These are phyloP conservation scores for Crioceris asparagi DNA, from an alignment of 2,888 invertebrate species.

Conservation along the genomic window DNA sequence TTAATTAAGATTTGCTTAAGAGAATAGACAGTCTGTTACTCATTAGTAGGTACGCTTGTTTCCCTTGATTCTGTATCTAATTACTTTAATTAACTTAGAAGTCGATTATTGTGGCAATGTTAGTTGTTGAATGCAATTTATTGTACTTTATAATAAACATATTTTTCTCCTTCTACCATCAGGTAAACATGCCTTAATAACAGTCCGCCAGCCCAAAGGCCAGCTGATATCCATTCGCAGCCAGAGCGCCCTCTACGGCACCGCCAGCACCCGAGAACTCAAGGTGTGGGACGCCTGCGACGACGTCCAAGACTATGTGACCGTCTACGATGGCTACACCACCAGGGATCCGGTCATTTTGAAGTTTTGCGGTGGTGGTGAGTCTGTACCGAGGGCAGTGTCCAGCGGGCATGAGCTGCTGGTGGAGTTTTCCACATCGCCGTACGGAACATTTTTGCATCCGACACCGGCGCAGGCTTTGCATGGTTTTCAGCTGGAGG, in stretches of 20 bases:
- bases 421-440: constrained; percentile 82
- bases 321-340: constrained; percentile 80
- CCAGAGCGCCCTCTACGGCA: constrained; percentile 56
- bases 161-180: too few relatives aligned
- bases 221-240: constrained; percentile 77
- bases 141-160: too few relatives aligned
- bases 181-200: constrained; percentile 80
- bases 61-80: too few relatives aligned
- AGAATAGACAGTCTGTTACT: too few relatives aligned
- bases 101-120: too few relatives aligned
- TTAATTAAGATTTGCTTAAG: too few relatives aligned
- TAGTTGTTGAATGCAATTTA: too few relatives aligned
- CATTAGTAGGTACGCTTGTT: too few relatives aligned
- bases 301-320: constrained; percentile 75
- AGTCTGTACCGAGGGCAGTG: constrained; percentile 73
- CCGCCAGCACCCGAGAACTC: constrained; percentile 39
- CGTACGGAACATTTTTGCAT: constrained; percentile 79
- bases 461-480: constrained; percentile 66
- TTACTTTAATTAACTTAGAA: too few relatives aligned
- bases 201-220: constrained; percentile 74
- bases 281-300: constrained; percentile 78
- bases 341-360: constrained; percentile 78
- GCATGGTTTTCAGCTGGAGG: constrained; percentile 83
- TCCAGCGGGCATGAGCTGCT: constrained; percentile 81
- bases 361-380: constrained; percentile 84